Percentiles rank a stretch among this genome's conserved stretches.
Evolutionary conservation across 2,113 vertebrate species (phyloP).

Genomic region (Micronycteris hirsuta): DNA sequence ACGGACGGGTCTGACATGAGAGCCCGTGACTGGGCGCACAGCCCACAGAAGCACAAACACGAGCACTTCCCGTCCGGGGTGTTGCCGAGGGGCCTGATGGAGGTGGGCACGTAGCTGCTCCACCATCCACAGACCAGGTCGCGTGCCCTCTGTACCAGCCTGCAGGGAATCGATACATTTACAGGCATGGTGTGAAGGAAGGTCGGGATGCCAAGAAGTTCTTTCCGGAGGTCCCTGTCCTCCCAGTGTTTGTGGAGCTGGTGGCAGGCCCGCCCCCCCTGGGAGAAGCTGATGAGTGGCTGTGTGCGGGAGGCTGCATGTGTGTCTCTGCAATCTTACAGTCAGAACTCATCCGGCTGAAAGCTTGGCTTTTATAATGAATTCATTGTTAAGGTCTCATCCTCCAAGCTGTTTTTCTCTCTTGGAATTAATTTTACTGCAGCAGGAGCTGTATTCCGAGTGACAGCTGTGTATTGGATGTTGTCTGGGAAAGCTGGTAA

Average conservation of each 20-base stretch:
- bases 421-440: conserved; percentile 5
- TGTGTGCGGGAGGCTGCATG: not conserved
- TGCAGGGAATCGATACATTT: not conserved
- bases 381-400: not conserved
- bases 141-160: not conserved
- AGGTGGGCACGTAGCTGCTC: not conserved
- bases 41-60: not conserved
- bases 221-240: not conserved
- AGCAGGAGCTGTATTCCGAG: not conserved
- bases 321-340: not conserved
- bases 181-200: not conserved
- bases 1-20: not conserved
- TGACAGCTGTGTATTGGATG: not conserved
- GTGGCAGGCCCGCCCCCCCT: not conserved
- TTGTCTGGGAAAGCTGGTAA: not conserved
- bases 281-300: not conserved
- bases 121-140: not conserved
- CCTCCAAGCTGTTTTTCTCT: conserved; percentile 40
- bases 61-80: not conserved
- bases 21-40: not conserved
- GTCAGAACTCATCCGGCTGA: not conserved
- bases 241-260: not conserved
- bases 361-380: not conserved
- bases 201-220: not conserved
- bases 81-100: not conserved